These are phyloP conservation scores for Tangara arthus DNA, from an alignment of 2,797 vertebrate genomes.

Conservation along the genomic window DNA sequence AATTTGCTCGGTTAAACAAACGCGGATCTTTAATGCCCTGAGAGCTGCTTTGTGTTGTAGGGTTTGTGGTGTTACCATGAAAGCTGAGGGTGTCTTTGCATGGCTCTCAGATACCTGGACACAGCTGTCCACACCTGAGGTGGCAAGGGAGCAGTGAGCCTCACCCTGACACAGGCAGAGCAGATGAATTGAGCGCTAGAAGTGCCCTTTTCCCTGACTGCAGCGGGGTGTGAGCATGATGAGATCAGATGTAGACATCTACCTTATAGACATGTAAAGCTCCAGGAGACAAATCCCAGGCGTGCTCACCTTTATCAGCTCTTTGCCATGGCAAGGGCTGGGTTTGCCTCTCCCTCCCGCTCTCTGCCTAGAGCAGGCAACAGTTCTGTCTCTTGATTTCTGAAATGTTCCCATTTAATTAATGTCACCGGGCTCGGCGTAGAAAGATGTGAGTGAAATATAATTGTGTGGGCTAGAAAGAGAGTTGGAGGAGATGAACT, in stretches of 20 bases:
- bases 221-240: rapidly evolving
- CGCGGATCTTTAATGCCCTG: rapidly evolving
- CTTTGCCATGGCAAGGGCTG: neutral
- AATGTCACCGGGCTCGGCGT: constrained; percentile 18
- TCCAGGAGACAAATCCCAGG: constrained; percentile 19
- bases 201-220: neutral
- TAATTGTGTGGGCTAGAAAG: constrained; percentile 30
- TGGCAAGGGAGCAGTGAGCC: neutral
- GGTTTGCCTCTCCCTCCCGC: neutral
- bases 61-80: neutral
- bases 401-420: constrained; percentile 55
- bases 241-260: constrained; percentile 7
- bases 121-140: neutral
- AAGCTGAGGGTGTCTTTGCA: neutral
- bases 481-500: neutral
- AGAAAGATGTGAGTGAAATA: constrained; percentile 40
- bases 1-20: neutral
- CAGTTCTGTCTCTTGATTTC: constrained; percentile 22
- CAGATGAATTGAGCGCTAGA: neutral
- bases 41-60: neutral
- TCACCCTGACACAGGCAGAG: neutral
- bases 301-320: neutral
- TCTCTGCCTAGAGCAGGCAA: constrained; percentile 23
- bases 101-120: neutral
- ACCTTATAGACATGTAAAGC: constrained; percentile 5